phyloP scores from a whole-genome alignment of 2,113 vertebrate genomes.

The Neolamprologus ventralis region DNA sequence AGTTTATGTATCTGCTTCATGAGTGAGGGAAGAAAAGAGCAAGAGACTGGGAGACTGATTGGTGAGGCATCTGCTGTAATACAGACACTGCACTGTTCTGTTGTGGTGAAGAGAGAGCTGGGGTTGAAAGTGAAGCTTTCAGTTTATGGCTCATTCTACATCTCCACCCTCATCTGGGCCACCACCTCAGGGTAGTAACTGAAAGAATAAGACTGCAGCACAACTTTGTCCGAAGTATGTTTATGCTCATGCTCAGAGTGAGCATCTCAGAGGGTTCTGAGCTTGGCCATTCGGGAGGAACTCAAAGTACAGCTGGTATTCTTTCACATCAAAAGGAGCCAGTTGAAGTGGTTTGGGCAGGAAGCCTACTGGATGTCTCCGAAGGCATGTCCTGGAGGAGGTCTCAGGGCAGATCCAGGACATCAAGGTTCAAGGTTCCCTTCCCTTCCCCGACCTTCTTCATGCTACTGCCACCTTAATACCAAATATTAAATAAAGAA shows the following conservation, averaged over 20 bases:
- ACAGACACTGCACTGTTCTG: neutral
- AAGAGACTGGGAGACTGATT: neutral
- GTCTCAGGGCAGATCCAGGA: neutral
- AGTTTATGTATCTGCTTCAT: neutral
- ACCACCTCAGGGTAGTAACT: neutral
- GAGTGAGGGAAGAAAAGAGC: neutral
- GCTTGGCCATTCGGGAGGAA: neutral
- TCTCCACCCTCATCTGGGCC: neutral
- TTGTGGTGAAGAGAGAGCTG: neutral
- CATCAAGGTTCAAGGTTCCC: neutral
- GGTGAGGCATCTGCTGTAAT: neutral
- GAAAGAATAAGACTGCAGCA: neutral
- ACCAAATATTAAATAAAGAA: neutral
- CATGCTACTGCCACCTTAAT: neutral
- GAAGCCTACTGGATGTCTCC: neutral
- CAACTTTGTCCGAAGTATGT: accelerated
- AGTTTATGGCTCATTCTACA: neutral
- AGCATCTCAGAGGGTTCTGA: neutral
- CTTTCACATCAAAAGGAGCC: neutral
- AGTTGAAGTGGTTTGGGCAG: neutral
- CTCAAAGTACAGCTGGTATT: neutral
- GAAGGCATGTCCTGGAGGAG: neutral
- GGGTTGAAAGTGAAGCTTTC: neutral
- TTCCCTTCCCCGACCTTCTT: neutral
- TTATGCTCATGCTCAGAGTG: neutral